Conservation (phyloP, 2,888 invertebrate species). For the Apodemia mormo region DNA sequence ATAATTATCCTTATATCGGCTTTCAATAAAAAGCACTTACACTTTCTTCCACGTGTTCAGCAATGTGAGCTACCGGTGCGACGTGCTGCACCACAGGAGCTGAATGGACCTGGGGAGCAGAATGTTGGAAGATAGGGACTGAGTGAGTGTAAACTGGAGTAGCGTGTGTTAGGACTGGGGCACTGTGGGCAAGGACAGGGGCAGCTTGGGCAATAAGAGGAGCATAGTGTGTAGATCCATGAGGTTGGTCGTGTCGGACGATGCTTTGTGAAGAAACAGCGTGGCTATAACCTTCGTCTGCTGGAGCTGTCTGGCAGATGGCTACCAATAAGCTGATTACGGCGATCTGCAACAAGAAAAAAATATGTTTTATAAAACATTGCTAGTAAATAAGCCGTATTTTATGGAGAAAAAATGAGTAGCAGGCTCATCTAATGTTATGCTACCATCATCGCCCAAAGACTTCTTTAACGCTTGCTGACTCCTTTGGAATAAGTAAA, state of each 20-base stretch:
- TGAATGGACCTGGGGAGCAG: conserved; percentile 48
- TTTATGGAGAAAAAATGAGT: too few relatives aligned
- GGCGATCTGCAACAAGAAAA: conserved; percentile 56
- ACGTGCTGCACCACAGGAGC: conserved; percentile 46
- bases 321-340: conserved; percentile 68
- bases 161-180: conserved; percentile 40
- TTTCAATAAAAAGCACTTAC: conserved; percentile 33
- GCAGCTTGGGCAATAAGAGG: conserved; percentile 46
- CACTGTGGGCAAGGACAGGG: conserved; percentile 43
- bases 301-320: conserved; percentile 67
- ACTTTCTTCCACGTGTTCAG: conserved; percentile 47
- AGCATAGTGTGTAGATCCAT: conserved; percentile 49
- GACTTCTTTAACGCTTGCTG: too few relatives aligned
- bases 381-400: too few relatives aligned
- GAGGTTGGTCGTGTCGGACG: conserved; percentile 63
- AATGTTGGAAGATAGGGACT: conserved; percentile 42
- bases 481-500: too few relatives aligned
- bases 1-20: too few relatives aligned
- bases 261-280: conserved; percentile 73
- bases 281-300: conserved; percentile 58
- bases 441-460: too few relatives aligned
- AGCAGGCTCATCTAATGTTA: too few relatives aligned
- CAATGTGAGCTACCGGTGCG: conserved; percentile 45
- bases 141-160: conserved; percentile 38
- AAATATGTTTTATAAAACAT: conserved; percentile 11